Conservation (phyloP, 2,888 invertebrate species). For the Cheiracanthium punctorium region DNA sequence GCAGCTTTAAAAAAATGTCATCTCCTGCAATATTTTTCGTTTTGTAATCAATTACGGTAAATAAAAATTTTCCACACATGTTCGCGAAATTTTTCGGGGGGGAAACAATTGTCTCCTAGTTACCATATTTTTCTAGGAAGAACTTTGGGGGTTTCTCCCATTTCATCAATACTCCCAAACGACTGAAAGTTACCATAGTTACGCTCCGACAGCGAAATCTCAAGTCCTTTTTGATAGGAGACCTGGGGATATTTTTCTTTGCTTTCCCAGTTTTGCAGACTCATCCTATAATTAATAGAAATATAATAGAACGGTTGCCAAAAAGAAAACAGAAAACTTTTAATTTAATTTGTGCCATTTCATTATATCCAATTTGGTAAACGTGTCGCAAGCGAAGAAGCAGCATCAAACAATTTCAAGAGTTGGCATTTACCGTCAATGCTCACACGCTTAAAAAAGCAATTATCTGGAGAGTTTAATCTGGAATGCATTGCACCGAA, state of each 20-base stretch:
- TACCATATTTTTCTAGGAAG: not conserved
- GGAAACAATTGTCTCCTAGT: conserved; percentile 11
- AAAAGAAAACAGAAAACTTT: not conserved
- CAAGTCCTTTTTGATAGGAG: not conserved
- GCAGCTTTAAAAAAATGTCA: no score
- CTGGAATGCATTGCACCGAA: no score
- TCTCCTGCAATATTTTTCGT: no score
- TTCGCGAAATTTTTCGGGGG: no score
- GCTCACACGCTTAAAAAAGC: no score
- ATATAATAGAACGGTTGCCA: not conserved
- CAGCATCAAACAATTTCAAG: no score
- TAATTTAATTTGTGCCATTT: not conserved
- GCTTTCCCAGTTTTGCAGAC: not conserved
- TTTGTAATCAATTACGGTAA: no score
- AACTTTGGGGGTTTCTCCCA: not conserved
- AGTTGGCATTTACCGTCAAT: no score
- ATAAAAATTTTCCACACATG: no score
- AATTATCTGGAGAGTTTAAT: no score
- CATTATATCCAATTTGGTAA: no score
- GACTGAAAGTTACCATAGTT: not conserved
- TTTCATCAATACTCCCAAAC: not conserved
- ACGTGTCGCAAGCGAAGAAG: no score
- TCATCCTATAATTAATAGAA: not conserved
- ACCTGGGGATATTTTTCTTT: not conserved
- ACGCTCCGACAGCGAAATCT: not conserved